Percentiles rank a stretch among this genome's conserved stretches.
These are phyloP conservation scores for Anolis sagrei DNA, from an alignment of 2,113 vertebrate genomes.

Conservation along the genomic window DNA sequence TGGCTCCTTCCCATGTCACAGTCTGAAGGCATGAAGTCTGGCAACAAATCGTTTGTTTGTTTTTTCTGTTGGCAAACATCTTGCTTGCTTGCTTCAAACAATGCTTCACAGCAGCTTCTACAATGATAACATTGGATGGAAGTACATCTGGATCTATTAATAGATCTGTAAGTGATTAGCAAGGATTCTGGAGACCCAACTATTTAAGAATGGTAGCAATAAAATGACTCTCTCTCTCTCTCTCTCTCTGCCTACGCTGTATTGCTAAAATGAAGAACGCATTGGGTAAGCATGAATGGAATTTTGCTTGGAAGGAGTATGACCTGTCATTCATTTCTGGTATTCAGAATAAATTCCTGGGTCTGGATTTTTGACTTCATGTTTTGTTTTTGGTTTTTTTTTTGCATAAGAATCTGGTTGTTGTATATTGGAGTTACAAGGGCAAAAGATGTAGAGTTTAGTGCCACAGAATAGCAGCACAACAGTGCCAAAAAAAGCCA, in stretches of 20 bases:
- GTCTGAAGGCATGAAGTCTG: neutral
- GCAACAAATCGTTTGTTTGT: too few relatives aligned
- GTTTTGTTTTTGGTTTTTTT: neutral
- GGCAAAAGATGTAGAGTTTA: too few relatives aligned
- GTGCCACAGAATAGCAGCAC: too few relatives aligned
- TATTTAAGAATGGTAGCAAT: neutral
- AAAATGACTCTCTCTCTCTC: neutral
- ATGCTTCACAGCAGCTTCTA: neutral
- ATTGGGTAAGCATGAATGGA: too few relatives aligned
- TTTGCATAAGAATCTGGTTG: neutral
- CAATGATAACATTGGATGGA: neutral
- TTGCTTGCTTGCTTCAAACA: neutral
- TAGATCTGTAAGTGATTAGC: neutral
- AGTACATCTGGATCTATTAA: neutral
- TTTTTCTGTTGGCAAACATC: neutral
- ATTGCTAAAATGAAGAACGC: too few relatives aligned
- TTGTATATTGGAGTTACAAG: too few relatives aligned
- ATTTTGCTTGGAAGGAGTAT: too few relatives aligned
- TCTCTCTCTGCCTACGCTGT: neutral
- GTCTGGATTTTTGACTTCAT: neutral
- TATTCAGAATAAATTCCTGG: too few relatives aligned
- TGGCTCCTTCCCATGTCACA: neutral
- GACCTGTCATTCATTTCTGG: too few relatives aligned
- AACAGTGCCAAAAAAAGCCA: too few relatives aligned
- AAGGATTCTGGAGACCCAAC: neutral